A percentile compares a stretch with the other conserved stretches of the same genome.
Evolutionary conservation across 2,888 invertebrate species (phyloP).

Genomic region (Apotomis betuletana): DNA sequence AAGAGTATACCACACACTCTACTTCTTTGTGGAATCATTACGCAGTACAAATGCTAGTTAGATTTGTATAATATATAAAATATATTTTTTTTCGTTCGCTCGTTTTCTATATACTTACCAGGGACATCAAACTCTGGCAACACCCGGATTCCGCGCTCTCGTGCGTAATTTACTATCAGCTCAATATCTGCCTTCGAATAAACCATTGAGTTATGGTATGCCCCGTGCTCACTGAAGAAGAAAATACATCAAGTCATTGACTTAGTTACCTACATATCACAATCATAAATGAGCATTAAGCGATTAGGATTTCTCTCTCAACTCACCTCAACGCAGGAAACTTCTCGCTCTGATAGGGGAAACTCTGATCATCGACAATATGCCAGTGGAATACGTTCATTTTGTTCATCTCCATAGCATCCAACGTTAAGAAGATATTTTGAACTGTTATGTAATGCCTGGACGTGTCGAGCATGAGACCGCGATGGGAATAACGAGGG

Average conservation of each 20-base stretch:
- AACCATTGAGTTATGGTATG: constrained; percentile 85
- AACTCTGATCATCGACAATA: constrained; percentile 92
- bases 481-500: constrained; percentile 89
- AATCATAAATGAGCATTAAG: no score
- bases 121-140: constrained; percentile 96
- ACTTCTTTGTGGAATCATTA: no score
- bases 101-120: constrained; percentile 74
- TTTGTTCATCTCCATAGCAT: constrained; percentile 92
- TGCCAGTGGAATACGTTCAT: constrained; percentile 95
- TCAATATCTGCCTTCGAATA: constrained; percentile 87
- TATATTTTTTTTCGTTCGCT: no score
- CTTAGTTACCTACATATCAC: no score
- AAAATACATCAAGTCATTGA: constrained; percentile 23
- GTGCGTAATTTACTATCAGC: constrained; percentile 89
- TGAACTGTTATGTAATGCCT: constrained; percentile 88
- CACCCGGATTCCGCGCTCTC: constrained; percentile 92
- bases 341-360: constrained; percentile 88
- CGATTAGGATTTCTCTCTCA: constrained; percentile 43
- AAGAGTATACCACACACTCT: no score
- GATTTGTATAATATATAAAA: no score
- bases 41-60: no score
- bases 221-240: constrained; percentile 84
- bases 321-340: constrained; percentile 90
- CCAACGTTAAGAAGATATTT: constrained; percentile 84
- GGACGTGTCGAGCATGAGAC: constrained; percentile 90